Conservation (phyloP, 2,888 invertebrate species). For the Ormyrus thymus region DNA sequence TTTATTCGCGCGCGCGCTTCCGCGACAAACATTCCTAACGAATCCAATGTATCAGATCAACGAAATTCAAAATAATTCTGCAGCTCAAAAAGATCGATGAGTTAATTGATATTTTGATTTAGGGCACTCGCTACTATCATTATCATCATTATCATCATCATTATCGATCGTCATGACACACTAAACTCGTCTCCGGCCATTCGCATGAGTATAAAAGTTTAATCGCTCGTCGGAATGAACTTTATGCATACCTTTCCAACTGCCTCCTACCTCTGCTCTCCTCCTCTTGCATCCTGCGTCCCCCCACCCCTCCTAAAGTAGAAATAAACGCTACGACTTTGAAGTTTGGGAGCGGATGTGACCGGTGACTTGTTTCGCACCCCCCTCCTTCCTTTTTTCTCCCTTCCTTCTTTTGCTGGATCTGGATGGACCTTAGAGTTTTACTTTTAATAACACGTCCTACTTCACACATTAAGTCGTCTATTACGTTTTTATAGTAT, state of each 20-base stretch:
- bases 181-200: slow-evolving; percentile 23
- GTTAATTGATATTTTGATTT: slow-evolving; percentile 39
- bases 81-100: slow-evolving; percentile 34
- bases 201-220: slow-evolving; percentile 65
- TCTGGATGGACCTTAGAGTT: slow-evolving; percentile 50
- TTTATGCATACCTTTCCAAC: slow-evolving; percentile 43
- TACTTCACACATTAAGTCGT: slow-evolving; percentile 35
- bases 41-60: slow-evolving; percentile 48
- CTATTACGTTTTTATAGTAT: slow-evolving; percentile 30
- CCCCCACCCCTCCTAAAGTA: slow-evolving; percentile 23
- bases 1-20: neutral
- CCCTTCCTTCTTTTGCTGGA: too few species aligned
- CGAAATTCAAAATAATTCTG: slow-evolving; percentile 37
- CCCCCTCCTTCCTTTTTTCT: too few species aligned
- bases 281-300: slow-evolving; percentile 32
- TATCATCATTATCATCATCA: slow-evolving; percentile 52
- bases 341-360: slow-evolving; percentile 23
- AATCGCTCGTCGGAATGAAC: slow-evolving; percentile 50
- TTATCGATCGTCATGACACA: slow-evolving; percentile 41
- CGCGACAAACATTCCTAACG: slow-evolving; percentile 42
- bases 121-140: slow-evolving; percentile 54
- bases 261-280: slow-evolving; percentile 22
- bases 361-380: neutral
- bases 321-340: slow-evolving; percentile 49
- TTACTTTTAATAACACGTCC: slow-evolving; percentile 29